These are phyloP conservation scores for Thaumatotibia leucotreta DNA, from an alignment of 1,140 invertebrate species.

Conservation along the genomic window DNA sequence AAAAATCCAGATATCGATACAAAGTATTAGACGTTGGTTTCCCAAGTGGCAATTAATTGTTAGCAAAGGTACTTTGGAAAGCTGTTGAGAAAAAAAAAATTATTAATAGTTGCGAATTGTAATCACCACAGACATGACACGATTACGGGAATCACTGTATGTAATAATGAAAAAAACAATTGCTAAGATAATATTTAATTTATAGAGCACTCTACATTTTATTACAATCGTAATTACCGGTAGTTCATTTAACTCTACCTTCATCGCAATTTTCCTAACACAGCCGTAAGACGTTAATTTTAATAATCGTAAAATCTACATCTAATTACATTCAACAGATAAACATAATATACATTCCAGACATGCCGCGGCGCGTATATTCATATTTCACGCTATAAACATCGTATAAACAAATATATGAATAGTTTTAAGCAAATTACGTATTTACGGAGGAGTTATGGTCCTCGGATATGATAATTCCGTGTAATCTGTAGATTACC, in stretches of 20 bases:
- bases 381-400: slow-evolving; percentile 48
- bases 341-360: slow-evolving; percentile 2
- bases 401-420: slow-evolving; percentile 54
- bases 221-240: background rate
- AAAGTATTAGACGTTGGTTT: no score
- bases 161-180: no score
- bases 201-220: no score
- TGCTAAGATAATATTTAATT: no score
- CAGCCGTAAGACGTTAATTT: background rate
- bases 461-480: slow-evolving; percentile 41
- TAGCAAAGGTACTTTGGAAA: no score
- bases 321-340: slow-evolving; percentile 3
- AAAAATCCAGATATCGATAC: no score
- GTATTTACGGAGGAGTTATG: slow-evolving; percentile 52
- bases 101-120: no score
- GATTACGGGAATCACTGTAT: no score
- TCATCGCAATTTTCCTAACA: background rate
- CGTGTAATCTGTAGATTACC: slow-evolving; percentile 61
- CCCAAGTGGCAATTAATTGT: no score
- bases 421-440: slow-evolving; percentile 54
- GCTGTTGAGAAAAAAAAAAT: no score
- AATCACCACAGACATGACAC: no score
- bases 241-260: background rate
- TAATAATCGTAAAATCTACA: slow-evolving; percentile 11
- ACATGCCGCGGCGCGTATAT: background rate